Conservation (phyloP, 2,888 invertebrate species). For the Ormyrus nitidulus region DNA sequence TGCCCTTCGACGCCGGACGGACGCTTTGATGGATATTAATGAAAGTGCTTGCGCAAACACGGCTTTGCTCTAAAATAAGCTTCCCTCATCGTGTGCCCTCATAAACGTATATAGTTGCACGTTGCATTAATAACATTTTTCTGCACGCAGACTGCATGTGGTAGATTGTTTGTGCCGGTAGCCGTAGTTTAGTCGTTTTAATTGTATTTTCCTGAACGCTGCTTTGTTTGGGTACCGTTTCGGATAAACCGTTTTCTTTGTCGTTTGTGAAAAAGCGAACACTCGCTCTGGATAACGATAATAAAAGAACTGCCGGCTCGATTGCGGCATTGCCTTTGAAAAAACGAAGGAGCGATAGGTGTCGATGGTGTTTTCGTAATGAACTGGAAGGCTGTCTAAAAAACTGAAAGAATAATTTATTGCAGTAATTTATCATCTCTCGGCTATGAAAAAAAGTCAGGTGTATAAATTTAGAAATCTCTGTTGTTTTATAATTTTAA, state of each 20-base stretch:
- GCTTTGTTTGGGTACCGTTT: conserved; percentile 5
- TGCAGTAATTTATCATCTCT: conserved; percentile 30
- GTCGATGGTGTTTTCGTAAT: conserved; percentile 43
- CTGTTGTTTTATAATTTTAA: too few species aligned
- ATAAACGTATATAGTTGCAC: conserved; percentile 33
- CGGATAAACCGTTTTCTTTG: not conserved
- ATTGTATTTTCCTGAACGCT: conserved; percentile 10
- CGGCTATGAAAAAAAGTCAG: too few species aligned
- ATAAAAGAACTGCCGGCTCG: conserved; percentile 47
- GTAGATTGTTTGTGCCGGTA: too few species aligned
- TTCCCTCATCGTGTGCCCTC: conserved; percentile 56
- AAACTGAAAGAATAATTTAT: conserved; percentile 45
- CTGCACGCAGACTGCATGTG: too few species aligned
- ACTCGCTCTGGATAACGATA: conserved; percentile 37
- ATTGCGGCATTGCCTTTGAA: conserved; percentile 46
- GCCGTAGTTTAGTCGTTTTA: too few species aligned
- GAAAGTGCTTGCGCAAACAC: conserved; percentile 59
- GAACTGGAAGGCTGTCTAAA: conserved; percentile 37
- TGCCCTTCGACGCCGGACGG: not conserved
- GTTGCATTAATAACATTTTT: conserved; percentile 2
- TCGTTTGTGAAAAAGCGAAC: conserved; percentile 17
- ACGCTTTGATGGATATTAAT: conserved; percentile 46
- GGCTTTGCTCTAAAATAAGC: conserved; percentile 57
- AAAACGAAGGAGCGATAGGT: conserved; percentile 33
- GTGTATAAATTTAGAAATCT: too few species aligned